Evolutionary conservation across 2,888 invertebrate species (phyloP).

Genomic region (Eubasilissa splendida): DNA sequence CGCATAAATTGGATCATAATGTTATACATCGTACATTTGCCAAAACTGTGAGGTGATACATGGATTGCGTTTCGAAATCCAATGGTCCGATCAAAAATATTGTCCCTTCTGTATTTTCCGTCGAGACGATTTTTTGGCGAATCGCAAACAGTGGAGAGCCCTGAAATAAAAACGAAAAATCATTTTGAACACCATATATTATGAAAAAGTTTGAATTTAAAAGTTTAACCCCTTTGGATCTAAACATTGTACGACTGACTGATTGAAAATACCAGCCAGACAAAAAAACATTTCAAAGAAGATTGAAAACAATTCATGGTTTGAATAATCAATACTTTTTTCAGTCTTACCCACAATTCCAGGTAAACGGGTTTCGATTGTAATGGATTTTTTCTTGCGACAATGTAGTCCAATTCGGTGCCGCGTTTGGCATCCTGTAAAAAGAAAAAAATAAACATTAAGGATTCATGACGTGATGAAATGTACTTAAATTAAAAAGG

Average conservation of each 20-base stretch:
- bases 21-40: constrained; percentile 81
- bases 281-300: constrained; percentile 16
- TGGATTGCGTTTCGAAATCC: constrained; percentile 91
- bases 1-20: not conserved
- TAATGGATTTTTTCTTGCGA: constrained; percentile 85
- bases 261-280: constrained; percentile 12
- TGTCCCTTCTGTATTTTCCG: constrained; percentile 85
- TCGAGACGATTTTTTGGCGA: constrained; percentile 81
- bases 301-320: constrained; percentile 44
- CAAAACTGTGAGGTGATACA: constrained; percentile 89
- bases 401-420: constrained; percentile 86
- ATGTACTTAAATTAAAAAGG: constrained; percentile 39
- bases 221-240: not conserved
- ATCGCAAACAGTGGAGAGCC: constrained; percentile 85
- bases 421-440: constrained; percentile 84
- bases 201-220: too few species aligned
- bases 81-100: constrained; percentile 84
- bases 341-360: constrained; percentile 82
- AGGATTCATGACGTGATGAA: constrained; percentile 50
- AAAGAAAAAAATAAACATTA: constrained; percentile 57
- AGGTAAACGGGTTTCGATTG: constrained; percentile 85
- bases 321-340: constrained; percentile 55
- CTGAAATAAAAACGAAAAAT: constrained; percentile 64
- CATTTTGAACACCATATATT: not conserved
- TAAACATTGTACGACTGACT: not conserved